phyloP scores from a whole-genome alignment of 2,797 vertebrate genomes.

The Lutjanus campechanus region DNA sequence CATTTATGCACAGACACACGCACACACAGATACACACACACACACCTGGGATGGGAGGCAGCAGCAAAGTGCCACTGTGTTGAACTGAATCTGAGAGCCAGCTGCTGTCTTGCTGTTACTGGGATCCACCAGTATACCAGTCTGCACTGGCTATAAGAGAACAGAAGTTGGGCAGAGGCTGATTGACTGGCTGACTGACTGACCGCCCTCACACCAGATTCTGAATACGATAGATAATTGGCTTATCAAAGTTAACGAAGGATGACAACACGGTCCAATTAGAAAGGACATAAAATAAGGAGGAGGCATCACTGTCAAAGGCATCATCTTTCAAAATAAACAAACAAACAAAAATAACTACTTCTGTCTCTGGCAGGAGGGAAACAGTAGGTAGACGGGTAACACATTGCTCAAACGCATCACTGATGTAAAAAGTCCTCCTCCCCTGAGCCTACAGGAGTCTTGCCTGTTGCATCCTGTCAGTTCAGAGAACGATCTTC shows the following conservation, averaged over 20 bases:
- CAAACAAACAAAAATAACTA: too few species aligned
- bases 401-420: too few species aligned
- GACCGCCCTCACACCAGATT: constrained; percentile 3
- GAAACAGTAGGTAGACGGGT: too few species aligned
- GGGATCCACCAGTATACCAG: constrained; percentile 52
- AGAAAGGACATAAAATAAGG: neutral
- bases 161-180: constrained; percentile 52
- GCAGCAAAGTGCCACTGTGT: constrained; percentile 74
- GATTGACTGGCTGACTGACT: constrained; percentile 16
- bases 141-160: constrained; percentile 27
- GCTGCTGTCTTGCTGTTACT: constrained; percentile 75
- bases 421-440: too few species aligned
- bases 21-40: constrained; percentile 29
- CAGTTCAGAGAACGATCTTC: too few species aligned
- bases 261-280: neutral
- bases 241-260: neutral
- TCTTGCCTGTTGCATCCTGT: too few species aligned
- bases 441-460: too few species aligned
- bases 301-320: too few species aligned
- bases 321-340: too few species aligned
- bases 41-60: constrained; percentile 65
- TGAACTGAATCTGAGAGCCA: constrained; percentile 68
- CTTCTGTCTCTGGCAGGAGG: too few species aligned
- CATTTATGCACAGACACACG: constrained; percentile 57
- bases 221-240: neutral